Conservation (phyloP, 1,140 invertebrate species). For the Drosophila kikkawai region DNA sequence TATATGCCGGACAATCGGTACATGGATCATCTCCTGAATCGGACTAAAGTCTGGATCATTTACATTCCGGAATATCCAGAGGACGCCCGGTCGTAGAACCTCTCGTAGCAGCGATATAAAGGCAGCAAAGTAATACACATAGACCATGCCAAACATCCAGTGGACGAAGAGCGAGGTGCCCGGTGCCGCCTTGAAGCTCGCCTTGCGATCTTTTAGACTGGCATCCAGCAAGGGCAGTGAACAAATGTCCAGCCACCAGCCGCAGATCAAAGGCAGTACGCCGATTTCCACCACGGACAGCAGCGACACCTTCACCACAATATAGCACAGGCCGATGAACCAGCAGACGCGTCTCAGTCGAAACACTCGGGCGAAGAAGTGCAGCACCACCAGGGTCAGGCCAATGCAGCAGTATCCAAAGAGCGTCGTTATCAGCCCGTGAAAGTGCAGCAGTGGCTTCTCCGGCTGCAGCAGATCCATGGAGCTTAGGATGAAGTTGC, state of each 20-base stretch:
- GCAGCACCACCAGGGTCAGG: slow-evolving; percentile 92
- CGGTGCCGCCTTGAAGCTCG: slow-evolving; percentile 94
- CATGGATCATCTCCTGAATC: slow-evolving; percentile 99
- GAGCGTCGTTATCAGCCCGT: slow-evolving; percentile 96
- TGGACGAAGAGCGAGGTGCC: slow-evolving; percentile 99
- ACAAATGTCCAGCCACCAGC: slow-evolving; percentile 99
- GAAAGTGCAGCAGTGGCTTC: slow-evolving; percentile 93
- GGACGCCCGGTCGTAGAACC: slow-evolving; percentile 96
- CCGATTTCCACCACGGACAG: slow-evolving; percentile 98
- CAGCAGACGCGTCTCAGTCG: slow-evolving; percentile 92
- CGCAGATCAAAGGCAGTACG: slow-evolving; percentile 97
- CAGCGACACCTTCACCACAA: slow-evolving; percentile 98
- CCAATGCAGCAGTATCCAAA: slow-evolving; percentile 97
- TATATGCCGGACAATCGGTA: slow-evolving; percentile 96
- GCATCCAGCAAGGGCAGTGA: slow-evolving; percentile 98
- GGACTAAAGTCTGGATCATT: slow-evolving; percentile 99
- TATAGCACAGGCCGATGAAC: slow-evolving; percentile 96
- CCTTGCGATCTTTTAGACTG: slow-evolving; percentile 94
- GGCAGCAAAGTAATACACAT: slow-evolving; percentile 99
- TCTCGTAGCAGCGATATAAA: slow-evolving; percentile 95
- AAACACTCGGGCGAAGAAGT: slow-evolving; percentile 91
- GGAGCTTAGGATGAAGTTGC: slow-evolving; percentile 92
- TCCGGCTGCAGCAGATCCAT: slow-evolving; percentile 92
- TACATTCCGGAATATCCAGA: slow-evolving; percentile 98
- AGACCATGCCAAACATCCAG: slow-evolving; percentile 99